Percentiles rank a stretch among this genome's conserved stretches.
Conservation (phyloP, 2,888 invertebrate species). For the Coremacera marginata region DNA sequence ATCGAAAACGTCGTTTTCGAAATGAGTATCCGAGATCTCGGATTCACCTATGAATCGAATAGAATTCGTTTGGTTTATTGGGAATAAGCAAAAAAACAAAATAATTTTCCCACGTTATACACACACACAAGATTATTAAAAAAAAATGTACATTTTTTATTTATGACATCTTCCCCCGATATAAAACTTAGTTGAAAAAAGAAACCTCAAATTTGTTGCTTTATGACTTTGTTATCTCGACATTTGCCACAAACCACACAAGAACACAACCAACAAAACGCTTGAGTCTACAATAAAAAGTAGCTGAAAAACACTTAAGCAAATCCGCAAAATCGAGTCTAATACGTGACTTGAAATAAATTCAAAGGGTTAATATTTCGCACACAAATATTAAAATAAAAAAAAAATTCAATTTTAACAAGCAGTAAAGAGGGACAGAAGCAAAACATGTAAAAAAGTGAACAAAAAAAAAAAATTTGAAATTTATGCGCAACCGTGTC, state of each 20-base stretch:
- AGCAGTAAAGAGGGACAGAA: not conserved
- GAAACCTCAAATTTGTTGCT: conserved; percentile 1
- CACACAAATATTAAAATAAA: not conserved
- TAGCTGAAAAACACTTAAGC: not conserved
- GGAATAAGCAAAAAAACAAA: too few relatives aligned
- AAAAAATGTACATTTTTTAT: not conserved
- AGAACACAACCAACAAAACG: not conserved
- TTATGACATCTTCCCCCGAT: conserved; percentile 8
- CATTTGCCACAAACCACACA: not conserved
- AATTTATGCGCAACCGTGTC: conserved; percentile 29
- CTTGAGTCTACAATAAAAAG: not conserved
- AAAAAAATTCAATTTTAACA: not conserved
- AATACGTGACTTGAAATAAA: conserved; percentile 29
- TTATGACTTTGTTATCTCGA: conserved; percentile 32
- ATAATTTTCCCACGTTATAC: conserved; percentile 18
- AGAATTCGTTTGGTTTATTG: too few relatives aligned
- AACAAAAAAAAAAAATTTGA: not conserved
- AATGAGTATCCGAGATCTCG: too few relatives aligned
- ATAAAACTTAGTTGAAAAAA: not conserved
- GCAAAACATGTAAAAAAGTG: not conserved
- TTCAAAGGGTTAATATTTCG: conserved; percentile 4
- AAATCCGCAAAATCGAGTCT: not conserved
- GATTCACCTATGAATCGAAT: too few relatives aligned
- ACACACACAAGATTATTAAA: not conserved
- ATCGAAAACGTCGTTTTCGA: too few relatives aligned